Conservation (phyloP, 2,113 vertebrate species). For the Nycticryphes semicollaris region DNA sequence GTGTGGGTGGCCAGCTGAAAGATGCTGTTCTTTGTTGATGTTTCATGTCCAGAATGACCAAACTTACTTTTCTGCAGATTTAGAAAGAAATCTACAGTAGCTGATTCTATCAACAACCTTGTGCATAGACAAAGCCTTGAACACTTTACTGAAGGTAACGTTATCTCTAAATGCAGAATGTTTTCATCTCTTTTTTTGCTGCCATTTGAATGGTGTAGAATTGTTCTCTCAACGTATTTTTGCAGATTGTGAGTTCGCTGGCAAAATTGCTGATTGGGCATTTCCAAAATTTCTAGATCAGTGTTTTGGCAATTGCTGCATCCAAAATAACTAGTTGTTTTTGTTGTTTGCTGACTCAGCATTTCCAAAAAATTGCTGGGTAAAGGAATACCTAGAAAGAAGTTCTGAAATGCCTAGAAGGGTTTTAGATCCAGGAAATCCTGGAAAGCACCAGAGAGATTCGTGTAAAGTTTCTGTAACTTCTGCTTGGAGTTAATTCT, state of each 20-base stretch:
- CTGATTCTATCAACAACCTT: conserved; percentile 84
- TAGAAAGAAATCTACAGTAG: conserved; percentile 86
- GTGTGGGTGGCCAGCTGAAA: neutral
- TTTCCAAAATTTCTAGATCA: neutral
- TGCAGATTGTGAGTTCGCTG: neutral
- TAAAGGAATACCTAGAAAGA: neutral
- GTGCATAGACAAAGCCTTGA: conserved; percentile 77
- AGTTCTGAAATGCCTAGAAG: neutral
- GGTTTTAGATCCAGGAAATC: neutral
- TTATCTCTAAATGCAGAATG: neutral
- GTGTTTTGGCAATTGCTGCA: neutral
- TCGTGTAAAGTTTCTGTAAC: neutral
- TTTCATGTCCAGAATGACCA: neutral
- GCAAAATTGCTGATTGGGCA: neutral
- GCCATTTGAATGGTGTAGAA: neutral
- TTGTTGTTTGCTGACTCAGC: neutral
- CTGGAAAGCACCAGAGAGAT: neutral
- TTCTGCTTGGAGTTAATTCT: neutral
- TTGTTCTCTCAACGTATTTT: neutral
- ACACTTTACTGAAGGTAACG: conserved; percentile 89
- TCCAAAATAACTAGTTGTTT: neutral
- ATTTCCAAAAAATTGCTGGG: neutral
- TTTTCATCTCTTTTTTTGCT: neutral
- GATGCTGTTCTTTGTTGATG: fast-evolving
- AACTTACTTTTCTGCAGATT: conserved; percentile 73